Evolutionary conservation across 2,797 vertebrate species (phyloP), one percentile per base, ranked within the genome.

Genomic region (Valencia hispanica): DNA sequence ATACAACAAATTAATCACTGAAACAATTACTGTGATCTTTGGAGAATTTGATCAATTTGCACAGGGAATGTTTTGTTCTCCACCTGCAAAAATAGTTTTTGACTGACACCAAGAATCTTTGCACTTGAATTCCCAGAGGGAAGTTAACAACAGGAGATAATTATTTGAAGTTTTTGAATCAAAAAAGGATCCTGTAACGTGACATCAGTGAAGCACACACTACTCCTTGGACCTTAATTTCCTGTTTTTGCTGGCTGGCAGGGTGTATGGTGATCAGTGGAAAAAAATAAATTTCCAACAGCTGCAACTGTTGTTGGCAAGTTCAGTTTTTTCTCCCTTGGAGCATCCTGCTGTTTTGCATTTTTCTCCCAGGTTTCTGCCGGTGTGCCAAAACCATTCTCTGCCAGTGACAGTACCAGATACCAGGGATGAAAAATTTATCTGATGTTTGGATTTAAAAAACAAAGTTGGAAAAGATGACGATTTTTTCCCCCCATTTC

Each of bases 231-330:
- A 90, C 84, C 79, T 81, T 85, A 80, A 90, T 88, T 88, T 85
- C 84, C 84, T 82, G 78, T 85, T 87, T 85, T 81, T 86, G 77
- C 66, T 75, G 74, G 77, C 80, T 82, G 75, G 82, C 78, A 78
- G 83, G 78, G 79, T 80, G 80, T 32, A 83, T 78, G 80, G 68
- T 75, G 72, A 85, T 14, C 74, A 81, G 73, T 74, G 81, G 63
- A 61, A 74, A 70, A 57, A 81, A 84, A 87, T 79, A 85, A 36
- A 90, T 87, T 79, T 91, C 77, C 80, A 86, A 86, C 89, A 88
- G 90, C 86, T 89, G 86, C 85, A 81, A 85, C 78, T 73, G 82
- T 91, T 92, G 86, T 88, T 88, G 91, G 85, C 75, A 82, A 88
- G 77, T 90, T 90, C 84, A 88, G 87, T 70, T 72, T 83, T 80